Evolutionary conservation across 2,113 vertebrate genomes (phyloP).

Genomic region (Triplophysa tibetana): DNA sequence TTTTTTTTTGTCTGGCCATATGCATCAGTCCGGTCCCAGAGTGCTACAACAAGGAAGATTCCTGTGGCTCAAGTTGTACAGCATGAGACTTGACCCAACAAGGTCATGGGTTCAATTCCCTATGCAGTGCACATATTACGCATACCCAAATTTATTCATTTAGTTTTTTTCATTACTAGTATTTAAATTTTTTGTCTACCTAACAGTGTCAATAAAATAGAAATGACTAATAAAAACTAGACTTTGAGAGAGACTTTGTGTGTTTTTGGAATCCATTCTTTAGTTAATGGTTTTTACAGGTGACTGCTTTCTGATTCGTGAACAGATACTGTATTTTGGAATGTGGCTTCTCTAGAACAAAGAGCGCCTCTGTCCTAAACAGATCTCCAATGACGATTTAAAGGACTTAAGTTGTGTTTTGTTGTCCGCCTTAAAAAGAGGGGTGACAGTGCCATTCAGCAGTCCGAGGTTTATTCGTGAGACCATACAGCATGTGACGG

Average conservation of each 20-base stretch:
- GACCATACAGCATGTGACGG: slow-evolving; percentile 34
- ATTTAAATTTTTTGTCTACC: not conserved
- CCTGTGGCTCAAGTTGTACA: too few relatives aligned
- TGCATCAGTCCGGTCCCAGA: slow-evolving; percentile 39
- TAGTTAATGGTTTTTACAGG: not conserved
- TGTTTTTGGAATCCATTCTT: not conserved
- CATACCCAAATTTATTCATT: too few relatives aligned
- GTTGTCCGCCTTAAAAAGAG: not conserved
- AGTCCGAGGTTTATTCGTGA: slow-evolving; percentile 11
- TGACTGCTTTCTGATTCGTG: not conserved
- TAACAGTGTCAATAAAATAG: too few relatives aligned
- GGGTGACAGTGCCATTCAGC: slow-evolving; percentile 1
- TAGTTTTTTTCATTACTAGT: not conserved
- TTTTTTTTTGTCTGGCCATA: slow-evolving; percentile 6
- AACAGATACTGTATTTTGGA: slow-evolving; percentile 9
- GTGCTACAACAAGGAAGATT: not conserved
- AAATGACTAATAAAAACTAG: not conserved
- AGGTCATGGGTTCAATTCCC: too few relatives aligned
- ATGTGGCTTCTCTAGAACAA: slow-evolving; percentile 15
- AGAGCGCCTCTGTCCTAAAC: not conserved
- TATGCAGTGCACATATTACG: too few relatives aligned
- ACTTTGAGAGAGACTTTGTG: not conserved
- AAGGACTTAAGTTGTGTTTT: slow-evolving; percentile 4
- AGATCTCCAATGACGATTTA: slow-evolving; percentile 19
- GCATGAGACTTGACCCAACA: too few relatives aligned